Percentiles rank a stretch among this genome's conserved stretches.
Conservation (phyloP, 2,888 invertebrate species). For the Ceriagrion tenellum region DNA sequence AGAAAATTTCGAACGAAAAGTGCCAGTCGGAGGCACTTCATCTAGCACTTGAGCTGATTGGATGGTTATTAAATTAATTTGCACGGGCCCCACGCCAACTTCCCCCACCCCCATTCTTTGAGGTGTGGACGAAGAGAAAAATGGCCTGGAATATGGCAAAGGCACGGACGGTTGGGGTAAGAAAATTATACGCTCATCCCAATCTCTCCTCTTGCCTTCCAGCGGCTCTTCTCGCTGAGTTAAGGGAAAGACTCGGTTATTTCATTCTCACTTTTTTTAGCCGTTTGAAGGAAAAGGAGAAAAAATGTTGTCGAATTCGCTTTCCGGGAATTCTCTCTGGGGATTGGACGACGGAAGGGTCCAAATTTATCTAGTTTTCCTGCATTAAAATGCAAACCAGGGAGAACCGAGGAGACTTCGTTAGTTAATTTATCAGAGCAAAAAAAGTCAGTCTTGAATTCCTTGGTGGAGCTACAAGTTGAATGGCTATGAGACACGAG, state of each 20-base stretch:
- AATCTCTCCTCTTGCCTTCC: not conserved
- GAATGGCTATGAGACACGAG: too few species aligned
- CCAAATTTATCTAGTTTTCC: not conserved
- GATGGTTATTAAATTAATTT: conserved; percentile 12
- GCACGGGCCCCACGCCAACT: not conserved
- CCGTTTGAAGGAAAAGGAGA: not conserved
- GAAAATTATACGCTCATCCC: not conserved
- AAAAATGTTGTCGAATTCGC: not conserved
- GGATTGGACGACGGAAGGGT: not conserved
- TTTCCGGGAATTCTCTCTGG: not conserved
- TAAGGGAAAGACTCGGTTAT: not conserved
- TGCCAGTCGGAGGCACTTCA: not conserved
- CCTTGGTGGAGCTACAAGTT: too few species aligned
- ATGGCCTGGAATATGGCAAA: not conserved
- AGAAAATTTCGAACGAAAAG: not conserved
- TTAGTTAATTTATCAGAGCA: not conserved
- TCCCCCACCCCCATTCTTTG: not conserved
- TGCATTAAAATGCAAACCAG: not conserved
- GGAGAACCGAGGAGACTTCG: not conserved
- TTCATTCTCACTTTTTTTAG: not conserved
- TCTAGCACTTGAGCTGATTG: not conserved
- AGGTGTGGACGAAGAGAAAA: not conserved
- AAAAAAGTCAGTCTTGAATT: not conserved
- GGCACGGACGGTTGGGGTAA: not conserved
- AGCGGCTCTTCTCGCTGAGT: not conserved